Conservation (phyloP, 2,797 vertebrate species). For the Propithecus deckenii region DNA sequence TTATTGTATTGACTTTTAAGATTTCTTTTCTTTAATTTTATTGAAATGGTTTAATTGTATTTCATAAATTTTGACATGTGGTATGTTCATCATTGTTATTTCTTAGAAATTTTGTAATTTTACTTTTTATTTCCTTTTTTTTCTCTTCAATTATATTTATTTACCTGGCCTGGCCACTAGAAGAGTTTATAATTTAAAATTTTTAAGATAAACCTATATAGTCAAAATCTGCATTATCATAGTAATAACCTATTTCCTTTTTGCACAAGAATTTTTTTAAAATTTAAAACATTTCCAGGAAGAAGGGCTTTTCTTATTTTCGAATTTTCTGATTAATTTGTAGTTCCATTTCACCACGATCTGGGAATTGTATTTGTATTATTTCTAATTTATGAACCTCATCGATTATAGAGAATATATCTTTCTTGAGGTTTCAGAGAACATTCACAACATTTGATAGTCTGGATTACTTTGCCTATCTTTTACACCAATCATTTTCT, state of each 20-base stretch:
- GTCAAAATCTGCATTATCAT: background rate
- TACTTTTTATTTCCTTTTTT: background rate
- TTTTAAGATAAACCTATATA: background rate
- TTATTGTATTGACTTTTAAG: conserved; percentile 1
- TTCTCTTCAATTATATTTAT: background rate
- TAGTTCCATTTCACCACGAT: background rate
- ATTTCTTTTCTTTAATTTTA: conserved; percentile 15
- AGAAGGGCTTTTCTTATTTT: background rate
- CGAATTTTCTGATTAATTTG: background rate
- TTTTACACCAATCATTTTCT: background rate
- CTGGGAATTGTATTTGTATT: background rate
- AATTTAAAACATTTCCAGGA: background rate
- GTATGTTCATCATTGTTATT: background rate
- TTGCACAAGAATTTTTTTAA: background rate
- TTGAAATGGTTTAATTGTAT: background rate
- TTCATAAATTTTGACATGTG: background rate
- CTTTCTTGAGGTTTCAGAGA: background rate
- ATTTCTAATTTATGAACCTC: conserved; percentile 13
- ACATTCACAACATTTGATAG: background rate
- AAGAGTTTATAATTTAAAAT: background rate
- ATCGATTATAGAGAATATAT: background rate
- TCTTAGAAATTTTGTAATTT: conserved; percentile 17
- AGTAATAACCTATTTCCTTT: background rate
- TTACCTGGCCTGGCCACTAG: background rate
- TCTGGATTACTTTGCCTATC: background rate